Percentiles rank a stretch among this genome's conserved stretches.
Evolutionary conservation across 1,140 invertebrate species (phyloP).

Genomic region (Procambarus clarkii): DNA sequence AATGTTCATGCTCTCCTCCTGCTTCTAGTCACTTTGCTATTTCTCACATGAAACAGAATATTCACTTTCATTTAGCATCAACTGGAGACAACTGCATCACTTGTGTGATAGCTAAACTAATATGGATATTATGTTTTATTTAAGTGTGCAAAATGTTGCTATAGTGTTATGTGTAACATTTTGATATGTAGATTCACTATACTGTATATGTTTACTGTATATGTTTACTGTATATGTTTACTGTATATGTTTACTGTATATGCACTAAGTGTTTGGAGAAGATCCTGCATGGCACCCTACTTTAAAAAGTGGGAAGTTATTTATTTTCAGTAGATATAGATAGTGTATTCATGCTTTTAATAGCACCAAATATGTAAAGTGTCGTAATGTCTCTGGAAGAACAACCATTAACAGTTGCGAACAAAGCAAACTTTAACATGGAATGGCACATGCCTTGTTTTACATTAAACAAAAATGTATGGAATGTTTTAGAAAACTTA

Average conservation of each 20-base stretch:
- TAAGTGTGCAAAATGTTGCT: too few relatives aligned
- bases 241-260: background rate
- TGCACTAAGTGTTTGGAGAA: background rate
- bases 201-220: background rate
- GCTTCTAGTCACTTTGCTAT: background rate
- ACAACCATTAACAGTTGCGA: too few relatives aligned
- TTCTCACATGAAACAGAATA: background rate
- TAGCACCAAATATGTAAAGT: background rate
- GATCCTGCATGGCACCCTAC: background rate
- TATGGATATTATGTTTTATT: too few relatives aligned
- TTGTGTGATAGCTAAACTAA: conserved; percentile 28
- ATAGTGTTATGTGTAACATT: too few relatives aligned
- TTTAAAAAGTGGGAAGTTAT: background rate
- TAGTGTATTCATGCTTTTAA: background rate
- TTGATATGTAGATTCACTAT: too few relatives aligned
- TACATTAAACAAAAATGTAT: too few relatives aligned
- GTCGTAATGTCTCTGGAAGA: too few relatives aligned
- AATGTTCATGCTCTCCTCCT: background rate
- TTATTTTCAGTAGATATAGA: background rate
- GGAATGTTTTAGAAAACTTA: too few relatives aligned
- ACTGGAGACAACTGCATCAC: conserved; percentile 53
- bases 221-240: background rate
- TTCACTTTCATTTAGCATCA: background rate
- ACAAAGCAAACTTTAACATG: too few relatives aligned
- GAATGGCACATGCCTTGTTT: too few relatives aligned